Percentiles rank a stretch among this genome's conserved stretches.
Conservation (phyloP, 2,888 invertebrate species). For the Andrena haemorrhoa region DNA sequence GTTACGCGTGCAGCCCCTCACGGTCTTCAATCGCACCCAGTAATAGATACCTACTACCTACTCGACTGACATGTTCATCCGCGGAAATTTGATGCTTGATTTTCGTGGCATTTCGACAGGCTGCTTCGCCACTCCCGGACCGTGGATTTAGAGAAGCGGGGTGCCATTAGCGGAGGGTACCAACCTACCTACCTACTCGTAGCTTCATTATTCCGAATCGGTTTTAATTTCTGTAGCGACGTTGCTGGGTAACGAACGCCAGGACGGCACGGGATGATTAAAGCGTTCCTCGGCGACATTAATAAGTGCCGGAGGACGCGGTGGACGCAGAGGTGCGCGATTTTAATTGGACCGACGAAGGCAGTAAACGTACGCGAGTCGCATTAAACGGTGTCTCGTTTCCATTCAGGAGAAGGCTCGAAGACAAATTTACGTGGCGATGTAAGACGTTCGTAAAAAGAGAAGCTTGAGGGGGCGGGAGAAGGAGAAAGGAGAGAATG, state of each 20-base stretch:
- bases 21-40: too few relatives aligned
- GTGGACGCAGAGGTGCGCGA: slow-evolving; percentile 17
- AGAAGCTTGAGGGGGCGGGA: background rate
- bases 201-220: slow-evolving; percentile 17
- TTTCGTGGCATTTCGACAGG: background rate
- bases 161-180: background rate
- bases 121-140: background rate
- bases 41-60: too few relatives aligned
- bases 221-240: slow-evolving; percentile 12
- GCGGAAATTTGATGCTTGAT: too few relatives aligned
- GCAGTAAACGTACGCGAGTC: slow-evolving; percentile 12
- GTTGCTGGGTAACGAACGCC: slow-evolving; percentile 12
- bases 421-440: slow-evolving; percentile 36
- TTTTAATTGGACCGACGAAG: slow-evolving; percentile 29
- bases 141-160: background rate
- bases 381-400: slow-evolving; percentile 24
- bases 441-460: background rate
- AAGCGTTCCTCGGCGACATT: slow-evolving; percentile 20
- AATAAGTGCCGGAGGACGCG: slow-evolving; percentile 20
- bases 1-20: too few relatives aligned
- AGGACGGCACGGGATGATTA: background rate
- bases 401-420: slow-evolving; percentile 14
- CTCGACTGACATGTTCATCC: too few relatives aligned
- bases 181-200: background rate
- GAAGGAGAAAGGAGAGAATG: background rate